Evolutionary conservation across 2,113 vertebrate genomes (phyloP).

Genomic region (Catharus minimus): DNA sequence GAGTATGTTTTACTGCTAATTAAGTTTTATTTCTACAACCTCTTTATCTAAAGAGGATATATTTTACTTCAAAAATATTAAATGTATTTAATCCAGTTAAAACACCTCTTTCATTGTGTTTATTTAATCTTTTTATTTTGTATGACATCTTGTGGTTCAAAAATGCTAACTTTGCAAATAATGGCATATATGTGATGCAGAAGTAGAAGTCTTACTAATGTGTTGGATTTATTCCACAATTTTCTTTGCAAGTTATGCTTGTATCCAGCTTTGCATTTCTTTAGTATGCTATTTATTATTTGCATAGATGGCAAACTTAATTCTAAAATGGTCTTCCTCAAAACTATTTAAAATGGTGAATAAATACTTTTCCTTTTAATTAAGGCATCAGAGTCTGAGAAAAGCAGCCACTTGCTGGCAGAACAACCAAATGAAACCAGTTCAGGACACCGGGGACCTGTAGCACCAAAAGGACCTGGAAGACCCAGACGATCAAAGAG

Average conservation of each 20-base stretch:
- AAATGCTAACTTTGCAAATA: background rate
- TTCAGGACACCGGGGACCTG: background rate
- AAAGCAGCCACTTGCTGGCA: background rate
- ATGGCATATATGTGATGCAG: background rate
- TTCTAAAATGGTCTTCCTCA: background rate
- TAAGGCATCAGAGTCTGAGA: conserved; percentile 25
- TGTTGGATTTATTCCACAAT: background rate
- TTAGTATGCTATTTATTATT: background rate
- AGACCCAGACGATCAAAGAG: conserved; percentile 66
- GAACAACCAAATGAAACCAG: conserved; percentile 20
- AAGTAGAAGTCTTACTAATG: background rate
- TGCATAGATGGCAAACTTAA: background rate
- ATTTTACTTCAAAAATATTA: background rate
- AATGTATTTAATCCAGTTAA: background rate
- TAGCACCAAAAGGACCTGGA: conserved; percentile 71
- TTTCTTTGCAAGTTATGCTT: background rate
- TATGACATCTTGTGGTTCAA: background rate
- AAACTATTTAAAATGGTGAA: background rate
- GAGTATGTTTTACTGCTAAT: background rate
- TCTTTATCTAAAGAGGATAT: background rate
- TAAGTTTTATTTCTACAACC: background rate
- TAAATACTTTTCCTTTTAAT: background rate
- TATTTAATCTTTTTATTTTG: background rate
- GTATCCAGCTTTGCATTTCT: background rate
- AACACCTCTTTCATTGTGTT: background rate